Evolutionary conservation across 2,113 vertebrate species (phyloP).

Genomic region (Bubo blakistoni): DNA sequence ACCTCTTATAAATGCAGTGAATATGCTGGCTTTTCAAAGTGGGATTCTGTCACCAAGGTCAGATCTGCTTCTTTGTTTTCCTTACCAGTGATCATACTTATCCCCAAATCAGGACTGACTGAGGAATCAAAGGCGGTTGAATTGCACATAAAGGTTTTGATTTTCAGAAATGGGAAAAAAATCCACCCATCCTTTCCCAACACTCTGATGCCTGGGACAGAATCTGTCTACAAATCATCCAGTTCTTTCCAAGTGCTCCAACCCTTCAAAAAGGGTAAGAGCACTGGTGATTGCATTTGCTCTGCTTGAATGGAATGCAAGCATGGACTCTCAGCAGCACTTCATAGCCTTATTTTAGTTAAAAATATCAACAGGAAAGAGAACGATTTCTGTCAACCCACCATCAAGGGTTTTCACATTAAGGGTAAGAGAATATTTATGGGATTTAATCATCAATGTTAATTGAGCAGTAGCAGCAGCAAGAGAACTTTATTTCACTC

Average conservation of each 20-base stretch:
- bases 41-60: background rate
- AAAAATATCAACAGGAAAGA: background rate
- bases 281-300: slow-evolving; percentile 24
- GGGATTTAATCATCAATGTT: background rate
- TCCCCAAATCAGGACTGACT: background rate
- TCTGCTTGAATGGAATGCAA: slow-evolving; percentile 13
- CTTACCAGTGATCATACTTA: background rate
- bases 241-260: background rate
- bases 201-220: background rate
- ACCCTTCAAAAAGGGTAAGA: background rate
- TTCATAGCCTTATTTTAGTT: slow-evolving; percentile 3
- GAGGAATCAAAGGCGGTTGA: background rate
- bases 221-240: slow-evolving; percentile 18
- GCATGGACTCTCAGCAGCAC: background rate
- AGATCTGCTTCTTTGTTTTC: background rate
- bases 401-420: background rate
- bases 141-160: background rate
- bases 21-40: background rate
- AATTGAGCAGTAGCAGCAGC: background rate
- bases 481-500: background rate
- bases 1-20: background rate
- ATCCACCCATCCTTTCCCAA: background rate
- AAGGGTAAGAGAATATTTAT: background rate
- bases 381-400: background rate
- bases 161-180: slow-evolving; percentile 19